These are phyloP conservation scores for Pungitius pungitius DNA, from an alignment of 2,113 vertebrate species.

Conservation along the genomic window DNA sequence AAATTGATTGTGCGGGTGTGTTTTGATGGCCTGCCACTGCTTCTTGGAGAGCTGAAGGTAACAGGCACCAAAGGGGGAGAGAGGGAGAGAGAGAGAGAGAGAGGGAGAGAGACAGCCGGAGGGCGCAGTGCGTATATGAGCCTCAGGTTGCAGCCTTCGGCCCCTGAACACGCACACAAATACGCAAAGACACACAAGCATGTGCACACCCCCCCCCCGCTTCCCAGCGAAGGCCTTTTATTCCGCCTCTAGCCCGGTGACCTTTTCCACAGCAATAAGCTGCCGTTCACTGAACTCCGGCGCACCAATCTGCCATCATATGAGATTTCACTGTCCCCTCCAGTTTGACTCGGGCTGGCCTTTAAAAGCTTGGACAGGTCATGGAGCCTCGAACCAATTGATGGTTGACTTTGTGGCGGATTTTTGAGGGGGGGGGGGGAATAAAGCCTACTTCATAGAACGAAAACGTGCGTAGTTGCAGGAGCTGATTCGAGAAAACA, in stretches of 20 bases:
- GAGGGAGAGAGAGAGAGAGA: slow-evolving; percentile 30
- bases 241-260: slow-evolving; percentile 66
- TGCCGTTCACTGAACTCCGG: slow-evolving; percentile 70
- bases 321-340: slow-evolving; percentile 66
- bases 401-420: slow-evolving; percentile 25
- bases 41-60: slow-evolving; percentile 71
- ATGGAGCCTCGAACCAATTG: slow-evolving; percentile 6
- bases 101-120: slow-evolving; percentile 43
- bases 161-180: slow-evolving; percentile 11
- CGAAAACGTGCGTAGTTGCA: not conserved
- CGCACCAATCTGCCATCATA: slow-evolving; percentile 61
- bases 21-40: slow-evolving; percentile 53
- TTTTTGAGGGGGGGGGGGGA: not conserved
- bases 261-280: slow-evolving; percentile 77
- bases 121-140: slow-evolving; percentile 57
- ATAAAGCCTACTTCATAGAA: not conserved
- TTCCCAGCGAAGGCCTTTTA: slow-evolving; percentile 59
- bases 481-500: not conserved
- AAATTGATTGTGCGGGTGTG: slow-evolving; percentile 73
- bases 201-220: not conserved
- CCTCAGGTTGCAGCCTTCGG: slow-evolving; percentile 61
- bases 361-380: slow-evolving; percentile 50
- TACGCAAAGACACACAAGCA: slow-evolving; percentile 6
- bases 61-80: slow-evolving; percentile 54
- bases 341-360: slow-evolving; percentile 59